These are phyloP conservation scores for Agapornis canus DNA, from an alignment of 2,797 vertebrate genomes.

Conservation along the genomic window DNA sequence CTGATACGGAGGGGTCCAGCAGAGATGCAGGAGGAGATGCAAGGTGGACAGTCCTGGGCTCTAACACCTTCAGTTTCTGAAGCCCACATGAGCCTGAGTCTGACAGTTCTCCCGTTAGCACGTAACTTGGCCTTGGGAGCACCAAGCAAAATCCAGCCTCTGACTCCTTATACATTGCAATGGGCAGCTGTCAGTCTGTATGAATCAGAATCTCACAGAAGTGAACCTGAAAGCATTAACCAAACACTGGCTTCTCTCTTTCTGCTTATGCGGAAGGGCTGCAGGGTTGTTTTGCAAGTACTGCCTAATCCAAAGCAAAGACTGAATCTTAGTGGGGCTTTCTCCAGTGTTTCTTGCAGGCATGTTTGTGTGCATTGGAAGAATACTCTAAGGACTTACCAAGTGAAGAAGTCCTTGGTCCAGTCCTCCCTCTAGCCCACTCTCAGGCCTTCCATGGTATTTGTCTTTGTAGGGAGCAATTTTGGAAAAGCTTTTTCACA, in stretches of 20 bases:
- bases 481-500: neutral
- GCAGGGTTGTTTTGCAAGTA: neutral
- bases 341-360: neutral
- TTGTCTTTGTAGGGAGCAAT: neutral
- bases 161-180: neutral
- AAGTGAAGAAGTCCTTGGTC: neutral
- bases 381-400: neutral
- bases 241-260: neutral
- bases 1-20: neutral
- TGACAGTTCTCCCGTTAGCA: neutral
- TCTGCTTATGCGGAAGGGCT: neutral
- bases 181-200: neutral
- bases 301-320: neutral
- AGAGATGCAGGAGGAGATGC: neutral
- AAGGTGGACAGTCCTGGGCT: neutral
- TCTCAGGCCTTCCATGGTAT: neutral
- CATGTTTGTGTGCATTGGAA: neutral
- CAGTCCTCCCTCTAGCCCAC: neutral
- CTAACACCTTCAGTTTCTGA: neutral
- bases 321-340: neutral
- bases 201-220: neutral
- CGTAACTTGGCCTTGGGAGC: neutral
- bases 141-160: neutral
- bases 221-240: neutral
- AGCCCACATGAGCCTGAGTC: neutral